These are phyloP conservation scores for Melanerpes aurifrons DNA, from an alignment of 2,113 vertebrate genomes.

Conservation along the genomic window DNA sequence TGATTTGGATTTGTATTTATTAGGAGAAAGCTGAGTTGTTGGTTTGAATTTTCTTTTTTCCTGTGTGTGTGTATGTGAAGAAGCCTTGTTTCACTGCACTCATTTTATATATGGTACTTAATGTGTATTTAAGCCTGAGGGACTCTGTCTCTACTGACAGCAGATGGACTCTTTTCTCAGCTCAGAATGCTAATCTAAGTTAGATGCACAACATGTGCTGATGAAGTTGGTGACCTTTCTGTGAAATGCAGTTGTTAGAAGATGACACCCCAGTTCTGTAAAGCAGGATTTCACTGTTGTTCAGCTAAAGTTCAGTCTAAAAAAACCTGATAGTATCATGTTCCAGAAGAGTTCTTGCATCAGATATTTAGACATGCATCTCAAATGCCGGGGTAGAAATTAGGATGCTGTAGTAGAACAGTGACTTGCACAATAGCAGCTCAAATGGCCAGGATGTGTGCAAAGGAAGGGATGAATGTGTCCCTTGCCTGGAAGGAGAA, in stretches of 20 bases:
- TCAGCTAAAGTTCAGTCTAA: neutral
- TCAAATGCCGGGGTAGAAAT: neutral
- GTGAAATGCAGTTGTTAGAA: neutral
- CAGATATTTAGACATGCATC: neutral
- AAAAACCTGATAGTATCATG: rapidly evolving
- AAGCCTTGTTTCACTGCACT: neutral
- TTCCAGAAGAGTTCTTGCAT: neutral
- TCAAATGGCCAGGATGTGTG: neutral
- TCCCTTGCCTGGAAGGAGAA: neutral
- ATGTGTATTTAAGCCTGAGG: neutral
- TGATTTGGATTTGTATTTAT: neutral
- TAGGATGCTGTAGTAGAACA: neutral
- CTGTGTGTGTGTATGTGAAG: neutral
- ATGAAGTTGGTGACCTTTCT: constrained; percentile 39
- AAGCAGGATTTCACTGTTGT: neutral
- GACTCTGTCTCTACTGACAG: neutral
- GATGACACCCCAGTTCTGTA: neutral
- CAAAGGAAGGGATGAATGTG: neutral
- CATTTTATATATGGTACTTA: neutral
- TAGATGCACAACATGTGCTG: neutral
- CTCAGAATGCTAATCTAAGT: neutral
- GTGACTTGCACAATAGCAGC: neutral
- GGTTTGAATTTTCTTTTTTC: neutral
- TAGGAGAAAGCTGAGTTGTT: neutral
- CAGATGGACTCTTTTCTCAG: neutral